Evolutionary conservation across 1,140 invertebrate species (phyloP).

Genomic region (Calosoma granatense): DNA sequence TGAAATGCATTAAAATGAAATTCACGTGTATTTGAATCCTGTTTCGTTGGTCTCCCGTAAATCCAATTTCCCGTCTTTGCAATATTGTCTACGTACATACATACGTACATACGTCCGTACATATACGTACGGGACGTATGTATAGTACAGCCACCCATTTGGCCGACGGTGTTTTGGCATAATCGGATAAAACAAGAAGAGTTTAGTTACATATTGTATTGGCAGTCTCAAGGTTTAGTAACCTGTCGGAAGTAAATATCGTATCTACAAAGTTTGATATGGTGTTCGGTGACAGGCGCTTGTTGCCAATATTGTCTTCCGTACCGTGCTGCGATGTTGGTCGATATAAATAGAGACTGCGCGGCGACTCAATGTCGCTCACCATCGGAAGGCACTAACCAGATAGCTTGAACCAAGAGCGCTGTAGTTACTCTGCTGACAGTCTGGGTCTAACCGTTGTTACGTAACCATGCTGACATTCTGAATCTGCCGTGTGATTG

Average conservation of each 20-base stretch:
- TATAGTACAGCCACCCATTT: neutral
- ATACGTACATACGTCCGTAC: too few relatives aligned
- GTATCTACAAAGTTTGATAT: neutral
- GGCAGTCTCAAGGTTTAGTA: neutral
- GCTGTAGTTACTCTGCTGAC: neutral
- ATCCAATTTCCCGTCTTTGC: conserved; percentile 1
- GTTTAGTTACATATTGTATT: conserved; percentile 6
- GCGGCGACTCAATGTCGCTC: neutral
- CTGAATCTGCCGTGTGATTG: neutral
- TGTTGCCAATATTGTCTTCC: neutral
- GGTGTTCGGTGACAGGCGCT: neutral
- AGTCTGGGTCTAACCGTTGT: neutral
- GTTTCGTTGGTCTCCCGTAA: neutral
- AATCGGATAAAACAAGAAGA: conserved; percentile 5
- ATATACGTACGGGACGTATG: neutral
- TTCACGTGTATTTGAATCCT: neutral
- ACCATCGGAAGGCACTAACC: neutral
- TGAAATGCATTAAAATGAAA: neutral
- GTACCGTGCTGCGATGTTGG: neutral
- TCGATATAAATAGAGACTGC: conserved; percentile 9
- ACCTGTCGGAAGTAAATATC: neutral
- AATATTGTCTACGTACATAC: too few relatives aligned
- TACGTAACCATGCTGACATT: neutral
- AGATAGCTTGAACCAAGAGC: neutral
- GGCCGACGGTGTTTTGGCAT: conserved; percentile 1